phyloP scores from a whole-genome alignment of 2,888 invertebrate genomes.

The Ophion obscuratus region DNA sequence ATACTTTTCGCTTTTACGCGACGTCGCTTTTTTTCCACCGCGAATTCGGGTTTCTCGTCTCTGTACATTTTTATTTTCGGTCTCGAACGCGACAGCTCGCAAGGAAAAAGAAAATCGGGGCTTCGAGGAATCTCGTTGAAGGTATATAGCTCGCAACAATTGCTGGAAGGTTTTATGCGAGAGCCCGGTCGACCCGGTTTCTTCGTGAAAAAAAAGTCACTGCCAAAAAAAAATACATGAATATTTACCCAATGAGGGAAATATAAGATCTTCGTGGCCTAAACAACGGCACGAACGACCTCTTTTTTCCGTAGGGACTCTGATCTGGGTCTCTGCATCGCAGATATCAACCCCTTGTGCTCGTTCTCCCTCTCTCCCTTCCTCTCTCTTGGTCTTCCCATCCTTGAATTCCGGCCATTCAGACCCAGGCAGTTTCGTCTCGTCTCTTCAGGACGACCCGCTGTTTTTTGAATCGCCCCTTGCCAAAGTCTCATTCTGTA shows the following conservation, averaged over 20 bases:
- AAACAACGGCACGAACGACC: constrained; percentile 59
- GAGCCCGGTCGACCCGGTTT: constrained; percentile 29
- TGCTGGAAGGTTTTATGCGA: constrained; percentile 32
- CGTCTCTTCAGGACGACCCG: neutral
- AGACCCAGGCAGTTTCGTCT: constrained; percentile 1
- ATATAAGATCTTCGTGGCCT: constrained; percentile 46
- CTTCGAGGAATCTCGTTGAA: constrained; percentile 21
- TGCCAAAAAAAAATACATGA: constrained; percentile 51
- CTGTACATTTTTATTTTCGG: neutral
- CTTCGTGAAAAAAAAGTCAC: constrained; percentile 8
- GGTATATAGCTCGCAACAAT: constrained; percentile 29
- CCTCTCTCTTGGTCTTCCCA: neutral
- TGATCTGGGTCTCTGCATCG: constrained; percentile 20
- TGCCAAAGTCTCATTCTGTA: neutral
- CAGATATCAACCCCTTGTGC: constrained; percentile 14
- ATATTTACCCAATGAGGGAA: constrained; percentile 57
- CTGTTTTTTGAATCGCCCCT: neutral
- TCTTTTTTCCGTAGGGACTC: constrained; percentile 34
- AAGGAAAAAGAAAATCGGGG: neutral
- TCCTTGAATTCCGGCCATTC: neutral
- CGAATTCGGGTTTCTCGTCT: neutral
- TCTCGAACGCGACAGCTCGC: neutral
- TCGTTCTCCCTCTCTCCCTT: neutral
- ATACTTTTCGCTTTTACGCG: neutral
- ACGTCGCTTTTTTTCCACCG: neutral